Base-by-base conservation (phyloP, 2,113 vertebrate genomes). In the Tor tambroides region DNA sequence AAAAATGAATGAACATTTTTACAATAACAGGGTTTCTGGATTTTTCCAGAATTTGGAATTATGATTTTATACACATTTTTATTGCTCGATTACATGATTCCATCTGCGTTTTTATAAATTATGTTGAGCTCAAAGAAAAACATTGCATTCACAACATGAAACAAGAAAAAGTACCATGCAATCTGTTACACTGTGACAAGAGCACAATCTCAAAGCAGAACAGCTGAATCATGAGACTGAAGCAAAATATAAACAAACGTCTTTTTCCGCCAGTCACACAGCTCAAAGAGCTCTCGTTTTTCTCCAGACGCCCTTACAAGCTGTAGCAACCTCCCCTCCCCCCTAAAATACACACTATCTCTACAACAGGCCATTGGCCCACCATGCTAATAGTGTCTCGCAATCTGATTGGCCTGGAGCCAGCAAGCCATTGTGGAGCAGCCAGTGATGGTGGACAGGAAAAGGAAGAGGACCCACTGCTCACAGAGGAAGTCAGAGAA, bases 391-490 rank as follows among this genome's bases (percentile, higher is more conserved):
- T 93, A 93, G 88, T 86, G 83, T 89, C 85, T 86, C 41, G n/a
- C 89, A 94, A 95, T 87, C 94, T 95, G 84, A 94, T 96, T 96
- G 96, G 96, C 95, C 78, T 19, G 8, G 0, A 32, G 94, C 96
- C 97, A 97, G 94, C 85, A 23, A 87, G 89, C 95, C 95, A 92
- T 93, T 96, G 94, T 96, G 94, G 93, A 94, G 93, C 94, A 92
- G 95, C 94, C 93, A 93, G 94, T 92, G 90, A 91, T 90, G 91
- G 90, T 90, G 94, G 92, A 95, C 96, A 98, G 97, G 96, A 98
- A 97, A 96, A 92, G 97, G 97, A 98, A 97, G 96, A 95, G 95
- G 89, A 95, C 93, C 94, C 93, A 94, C 92, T 95, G 95, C 96
- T 95, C 95, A 94, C 95, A 96, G 94, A 95, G 97, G 96, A 97